phyloP scores from a whole-genome alignment of 2,888 invertebrate genomes.

The Lamellibrachia satsuma region DNA sequence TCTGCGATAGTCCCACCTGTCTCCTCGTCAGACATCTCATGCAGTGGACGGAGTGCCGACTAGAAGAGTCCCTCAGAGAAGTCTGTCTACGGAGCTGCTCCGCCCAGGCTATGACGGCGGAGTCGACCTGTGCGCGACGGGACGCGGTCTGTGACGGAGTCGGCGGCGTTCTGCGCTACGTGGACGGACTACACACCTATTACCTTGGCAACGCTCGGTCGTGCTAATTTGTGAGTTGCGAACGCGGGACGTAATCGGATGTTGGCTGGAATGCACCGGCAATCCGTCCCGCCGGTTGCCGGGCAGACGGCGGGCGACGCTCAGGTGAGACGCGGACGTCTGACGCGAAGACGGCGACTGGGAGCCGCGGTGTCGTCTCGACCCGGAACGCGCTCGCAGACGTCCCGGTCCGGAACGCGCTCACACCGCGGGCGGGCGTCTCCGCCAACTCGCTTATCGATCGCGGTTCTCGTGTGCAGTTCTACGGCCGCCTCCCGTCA shows the following conservation, averaged over 20 bases:
- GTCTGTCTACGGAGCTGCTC: not conserved
- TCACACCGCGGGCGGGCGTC: not conserved
- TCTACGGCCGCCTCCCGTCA: not conserved
- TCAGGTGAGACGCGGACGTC: not conserved
- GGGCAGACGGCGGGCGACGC: not conserved
- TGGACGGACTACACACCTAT: not conserved
- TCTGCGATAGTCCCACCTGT: not conserved
- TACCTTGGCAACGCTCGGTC: not conserved
- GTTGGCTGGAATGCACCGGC: not conserved
- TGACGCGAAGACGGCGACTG: not conserved
- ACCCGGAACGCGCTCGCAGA: not conserved
- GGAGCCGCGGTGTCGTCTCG: not conserved
- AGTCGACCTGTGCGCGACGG: constrained; percentile 17
- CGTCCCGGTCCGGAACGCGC: not conserved
- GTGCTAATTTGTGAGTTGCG: constrained; percentile 8
- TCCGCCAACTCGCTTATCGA: constrained; percentile 12
- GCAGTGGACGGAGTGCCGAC: not conserved
- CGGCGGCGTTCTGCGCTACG: not conserved
- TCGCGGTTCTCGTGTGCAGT: not conserved
- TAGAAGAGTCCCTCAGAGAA: not conserved
- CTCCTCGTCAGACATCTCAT: not conserved
- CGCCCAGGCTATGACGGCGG: too few relatives aligned
- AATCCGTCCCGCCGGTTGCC: not conserved
- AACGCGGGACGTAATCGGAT: constrained; percentile 10
- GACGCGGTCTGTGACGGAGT: not conserved